These are phyloP conservation scores for Ophion costatus DNA, from an alignment of 2,888 invertebrate species.

Conservation along the genomic window DNA sequence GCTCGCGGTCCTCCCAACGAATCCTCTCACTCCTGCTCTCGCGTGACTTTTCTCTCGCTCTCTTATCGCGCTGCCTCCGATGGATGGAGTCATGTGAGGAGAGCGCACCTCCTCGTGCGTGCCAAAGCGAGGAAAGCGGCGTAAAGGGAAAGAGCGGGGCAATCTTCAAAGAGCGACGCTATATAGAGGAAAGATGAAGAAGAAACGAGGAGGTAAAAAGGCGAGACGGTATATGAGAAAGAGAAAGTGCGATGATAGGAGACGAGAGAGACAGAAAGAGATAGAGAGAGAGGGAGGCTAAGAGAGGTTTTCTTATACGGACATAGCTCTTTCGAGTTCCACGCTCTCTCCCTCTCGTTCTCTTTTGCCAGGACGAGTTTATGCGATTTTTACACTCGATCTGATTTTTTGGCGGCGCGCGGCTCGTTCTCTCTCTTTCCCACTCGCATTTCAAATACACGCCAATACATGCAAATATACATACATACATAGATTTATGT, in stretches of 20 bases:
- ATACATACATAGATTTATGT: background rate
- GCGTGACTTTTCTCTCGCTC: constrained; percentile 35
- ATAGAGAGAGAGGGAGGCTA: constrained; percentile 61
- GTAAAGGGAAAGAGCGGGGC: constrained; percentile 40
- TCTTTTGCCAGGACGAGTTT: constrained; percentile 81
- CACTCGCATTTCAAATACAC: constrained; percentile 7
- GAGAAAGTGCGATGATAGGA: constrained; percentile 65
- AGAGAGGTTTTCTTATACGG: constrained; percentile 67
- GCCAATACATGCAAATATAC: background rate
- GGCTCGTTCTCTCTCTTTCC: constrained; percentile 52
- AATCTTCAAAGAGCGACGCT: constrained; percentile 59
- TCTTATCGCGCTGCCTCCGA: constrained; percentile 49
- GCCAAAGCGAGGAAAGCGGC: constrained; percentile 64
- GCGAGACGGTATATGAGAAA: constrained; percentile 55
- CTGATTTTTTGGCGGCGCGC: constrained; percentile 83
- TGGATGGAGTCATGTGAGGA: constrained; percentile 76
- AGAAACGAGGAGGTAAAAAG: constrained; percentile 49
- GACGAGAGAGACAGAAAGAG: constrained; percentile 58
- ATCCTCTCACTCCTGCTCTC: constrained; percentile 24
- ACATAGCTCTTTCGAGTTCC: constrained; percentile 76
- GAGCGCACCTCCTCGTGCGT: constrained; percentile 58
- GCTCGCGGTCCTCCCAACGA: constrained; percentile 13
- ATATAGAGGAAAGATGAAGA: constrained; percentile 66
- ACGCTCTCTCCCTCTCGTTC: constrained; percentile 31
- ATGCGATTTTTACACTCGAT: constrained; percentile 84